Evolutionary conservation across 2,888 invertebrate genomes (phyloP).

Genomic region (Gerris lacustris): DNA sequence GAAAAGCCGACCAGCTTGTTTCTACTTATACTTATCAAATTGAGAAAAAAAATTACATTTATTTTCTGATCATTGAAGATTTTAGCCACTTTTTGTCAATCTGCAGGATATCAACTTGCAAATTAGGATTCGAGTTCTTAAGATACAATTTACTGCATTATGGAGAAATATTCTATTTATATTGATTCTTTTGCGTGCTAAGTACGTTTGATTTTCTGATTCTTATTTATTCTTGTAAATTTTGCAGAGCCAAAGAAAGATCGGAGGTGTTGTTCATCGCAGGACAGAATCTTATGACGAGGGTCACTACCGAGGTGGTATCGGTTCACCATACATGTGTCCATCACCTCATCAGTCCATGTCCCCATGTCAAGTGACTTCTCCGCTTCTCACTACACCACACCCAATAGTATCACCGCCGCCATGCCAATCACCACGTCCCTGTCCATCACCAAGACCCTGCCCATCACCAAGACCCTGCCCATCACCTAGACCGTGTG

Average conservation of each 20-base stretch:
- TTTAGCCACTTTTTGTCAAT: too few species aligned
- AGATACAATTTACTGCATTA: too few species aligned
- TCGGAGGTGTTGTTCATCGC: conserved; percentile 31
- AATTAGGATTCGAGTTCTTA: too few species aligned
- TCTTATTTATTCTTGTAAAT: too few species aligned
- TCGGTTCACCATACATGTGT: not conserved
- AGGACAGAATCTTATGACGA: conserved; percentile 39
- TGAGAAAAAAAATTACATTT: too few species aligned
- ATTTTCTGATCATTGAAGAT: too few species aligned
- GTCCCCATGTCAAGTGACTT: not conserved
- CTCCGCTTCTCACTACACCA: not conserved
- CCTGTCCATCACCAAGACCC: not conserved
- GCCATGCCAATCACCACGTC: not conserved
- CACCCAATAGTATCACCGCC: not conserved
- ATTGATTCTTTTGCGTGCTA: too few species aligned
- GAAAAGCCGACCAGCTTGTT: too few species aligned
- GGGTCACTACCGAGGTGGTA: conserved; percentile 20
- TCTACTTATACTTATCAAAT: too few species aligned
- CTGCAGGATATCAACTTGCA: too few species aligned
- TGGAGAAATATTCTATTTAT: too few species aligned
- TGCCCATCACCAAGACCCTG: not conserved
- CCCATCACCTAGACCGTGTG: not conserved
- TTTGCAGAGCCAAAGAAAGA: conserved; percentile 22
- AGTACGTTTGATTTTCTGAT: too few species aligned
- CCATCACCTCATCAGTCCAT: not conserved